Percentiles rank a stretch among this genome's conserved stretches.
Evolutionary conservation across 2,113 vertebrate species (phyloP).

Genomic region (Scolopax mira): DNA sequence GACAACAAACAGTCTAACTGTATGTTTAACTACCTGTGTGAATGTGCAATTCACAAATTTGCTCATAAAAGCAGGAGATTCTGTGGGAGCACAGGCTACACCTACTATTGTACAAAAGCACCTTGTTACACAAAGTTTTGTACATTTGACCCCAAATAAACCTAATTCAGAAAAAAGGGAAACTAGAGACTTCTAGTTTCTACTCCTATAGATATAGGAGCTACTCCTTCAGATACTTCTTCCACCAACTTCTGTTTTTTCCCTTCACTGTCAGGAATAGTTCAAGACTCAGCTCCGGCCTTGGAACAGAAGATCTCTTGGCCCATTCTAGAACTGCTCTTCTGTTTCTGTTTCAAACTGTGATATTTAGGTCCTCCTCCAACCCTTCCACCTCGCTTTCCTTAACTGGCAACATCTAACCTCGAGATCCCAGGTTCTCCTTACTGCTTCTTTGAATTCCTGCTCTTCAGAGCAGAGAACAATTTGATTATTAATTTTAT

Average conservation of each 20-base stretch:
- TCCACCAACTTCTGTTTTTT: not conserved
- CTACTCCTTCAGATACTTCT: not conserved
- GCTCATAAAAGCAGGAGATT: not conserved
- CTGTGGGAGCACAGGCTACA: not conserved
- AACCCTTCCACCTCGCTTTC: not conserved
- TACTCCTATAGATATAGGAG: no score
- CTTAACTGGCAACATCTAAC: not conserved
- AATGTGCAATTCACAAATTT: not conserved
- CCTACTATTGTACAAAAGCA: not conserved
- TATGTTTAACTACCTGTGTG: not conserved
- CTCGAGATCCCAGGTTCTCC: not conserved
- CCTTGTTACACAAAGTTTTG: not conserved
- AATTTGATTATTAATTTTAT: not conserved
- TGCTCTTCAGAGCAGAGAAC: not conserved
- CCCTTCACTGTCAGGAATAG: not conserved
- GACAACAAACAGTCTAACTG: not conserved
- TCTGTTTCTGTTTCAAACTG: not conserved
- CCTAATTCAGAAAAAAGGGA: not conserved
- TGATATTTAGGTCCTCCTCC: not conserved
- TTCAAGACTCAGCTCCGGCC: not conserved
- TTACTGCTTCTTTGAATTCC: not conserved
- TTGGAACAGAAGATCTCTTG: not conserved
- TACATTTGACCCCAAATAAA: not conserved
- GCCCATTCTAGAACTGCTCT: not conserved
- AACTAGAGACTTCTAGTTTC: no score